phyloP scores from a whole-genome alignment of 2,113 vertebrate species.

The Glaucomys volans region DNA sequence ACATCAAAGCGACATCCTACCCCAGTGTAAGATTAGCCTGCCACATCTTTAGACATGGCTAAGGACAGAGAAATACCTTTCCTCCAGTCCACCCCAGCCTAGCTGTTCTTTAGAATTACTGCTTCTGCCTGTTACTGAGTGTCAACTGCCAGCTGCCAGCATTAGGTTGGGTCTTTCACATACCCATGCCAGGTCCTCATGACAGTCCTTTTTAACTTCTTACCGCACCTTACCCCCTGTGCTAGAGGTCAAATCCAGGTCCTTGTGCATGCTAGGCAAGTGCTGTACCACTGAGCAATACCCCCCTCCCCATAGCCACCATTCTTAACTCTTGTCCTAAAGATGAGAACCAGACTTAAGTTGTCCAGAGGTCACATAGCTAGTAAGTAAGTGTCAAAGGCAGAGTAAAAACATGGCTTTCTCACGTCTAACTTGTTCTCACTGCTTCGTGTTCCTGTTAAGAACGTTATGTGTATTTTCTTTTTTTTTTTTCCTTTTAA shows the following conservation, averaged over 20 bases:
- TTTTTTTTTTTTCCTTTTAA: not conserved
- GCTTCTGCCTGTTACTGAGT: not conserved
- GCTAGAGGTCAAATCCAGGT: not conserved
- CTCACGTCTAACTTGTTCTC: not conserved
- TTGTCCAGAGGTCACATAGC: not conserved
- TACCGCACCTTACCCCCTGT: not conserved
- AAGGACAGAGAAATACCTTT: not conserved
- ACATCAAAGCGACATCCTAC: conserved; percentile 56
- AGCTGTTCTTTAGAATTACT: not conserved
- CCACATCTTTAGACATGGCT: not conserved
- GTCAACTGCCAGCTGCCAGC: not conserved
- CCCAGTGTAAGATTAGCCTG: not conserved
- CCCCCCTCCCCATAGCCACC: not conserved
- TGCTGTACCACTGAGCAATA: not conserved
- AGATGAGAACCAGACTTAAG: conserved; percentile 12
- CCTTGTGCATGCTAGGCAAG: not conserved
- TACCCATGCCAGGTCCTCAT: not conserved
- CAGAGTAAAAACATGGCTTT: not conserved
- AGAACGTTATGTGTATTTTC: not conserved
- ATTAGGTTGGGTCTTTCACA: not conserved
- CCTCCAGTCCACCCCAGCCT: not conserved
- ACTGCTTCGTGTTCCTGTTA: not conserved
- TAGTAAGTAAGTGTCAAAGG: not conserved
- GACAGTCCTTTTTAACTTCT: not conserved
- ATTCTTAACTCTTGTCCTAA: not conserved